Conservation (phyloP, 2,113 vertebrate species). For the Odobenus rosmarus region DNA sequence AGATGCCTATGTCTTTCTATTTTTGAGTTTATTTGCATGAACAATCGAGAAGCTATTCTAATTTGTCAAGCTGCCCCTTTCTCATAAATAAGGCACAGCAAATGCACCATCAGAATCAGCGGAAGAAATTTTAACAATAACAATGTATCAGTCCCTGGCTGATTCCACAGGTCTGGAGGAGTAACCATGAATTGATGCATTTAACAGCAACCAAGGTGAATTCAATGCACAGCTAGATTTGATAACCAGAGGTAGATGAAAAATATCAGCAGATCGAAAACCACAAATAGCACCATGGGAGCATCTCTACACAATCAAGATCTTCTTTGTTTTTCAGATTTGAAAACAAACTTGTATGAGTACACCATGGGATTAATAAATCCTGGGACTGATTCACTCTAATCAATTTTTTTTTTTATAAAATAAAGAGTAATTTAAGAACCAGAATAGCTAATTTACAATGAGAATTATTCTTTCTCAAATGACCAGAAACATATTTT, state of each 20-base stretch:
- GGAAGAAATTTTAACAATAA: neutral
- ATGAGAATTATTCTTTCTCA: neutral
- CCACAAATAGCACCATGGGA: neutral
- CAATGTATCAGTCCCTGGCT: neutral
- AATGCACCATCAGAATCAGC: neutral
- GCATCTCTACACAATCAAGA: neutral
- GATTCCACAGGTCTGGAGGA: neutral
- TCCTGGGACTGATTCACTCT: neutral
- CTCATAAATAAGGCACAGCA: neutral
- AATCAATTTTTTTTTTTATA: neutral
- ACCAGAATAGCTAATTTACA: neutral
- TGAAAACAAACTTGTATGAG: neutral
- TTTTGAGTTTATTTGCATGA: neutral
- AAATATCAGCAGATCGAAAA: neutral
- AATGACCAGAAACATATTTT: conserved; percentile 12
- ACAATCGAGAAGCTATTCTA: neutral
- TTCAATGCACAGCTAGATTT: neutral
- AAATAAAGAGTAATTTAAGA: neutral
- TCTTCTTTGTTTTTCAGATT: conserved; percentile 1
- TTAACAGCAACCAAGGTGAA: neutral
- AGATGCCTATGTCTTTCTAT: neutral
- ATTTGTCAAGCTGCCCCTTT: neutral
- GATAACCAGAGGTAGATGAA: neutral
- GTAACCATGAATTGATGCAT: neutral
- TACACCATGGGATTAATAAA: neutral